Evolutionary conservation across 2,113 vertebrate genomes (phyloP), one percentile per base, ranked within the genome.

Genomic region (Propithecus coquereli): DNA sequence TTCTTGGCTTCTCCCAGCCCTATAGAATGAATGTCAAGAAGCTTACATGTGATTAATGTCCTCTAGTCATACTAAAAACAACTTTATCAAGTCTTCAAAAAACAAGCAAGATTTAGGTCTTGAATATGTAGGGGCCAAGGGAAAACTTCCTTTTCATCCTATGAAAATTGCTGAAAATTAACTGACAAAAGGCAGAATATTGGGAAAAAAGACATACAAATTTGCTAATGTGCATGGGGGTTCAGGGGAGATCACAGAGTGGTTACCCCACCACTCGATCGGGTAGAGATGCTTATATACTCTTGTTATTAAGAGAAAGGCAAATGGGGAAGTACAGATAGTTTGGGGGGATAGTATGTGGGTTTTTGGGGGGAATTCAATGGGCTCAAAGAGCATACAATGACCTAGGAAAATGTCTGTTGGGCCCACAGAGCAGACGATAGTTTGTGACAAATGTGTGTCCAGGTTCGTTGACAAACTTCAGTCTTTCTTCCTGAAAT

Each of bases 31-130:
- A 59, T 5, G 30, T 17, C 17, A 45, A 52, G 20, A 47, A 34
- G 14, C 3, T 47, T 40, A 73, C 8, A 52, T 43, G 32, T 74
- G 25, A 90, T 6, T 52, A 34, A 90, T 54, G 34, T n/a, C 2
- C 7, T 89, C 17, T 9, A 8, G 37, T 91, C 5, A 13, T 8
- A 3, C 1, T 63, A 59, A 91, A 87, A 90, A 50, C 34, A 92
- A 59, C 17, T 94, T 94, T 93, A 11, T 74, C 77, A 61, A 47
- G 83, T 92, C 57, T 95, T 74, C 14, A 45, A 92, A 37, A 45
- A 20, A 11, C 25, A 92, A 82, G 17, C 18, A 81, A 71, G 22
- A 77, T 90, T 87, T 84, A 34, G 8, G 25, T 47, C 43, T 68
- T 73, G 14, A 68, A 43, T 47, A 16, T 76, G 14, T 32, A 76